Evolutionary conservation across 2,113 vertebrate genomes (phyloP).

Genomic region (Phalacrocorax brasilianus): DNA sequence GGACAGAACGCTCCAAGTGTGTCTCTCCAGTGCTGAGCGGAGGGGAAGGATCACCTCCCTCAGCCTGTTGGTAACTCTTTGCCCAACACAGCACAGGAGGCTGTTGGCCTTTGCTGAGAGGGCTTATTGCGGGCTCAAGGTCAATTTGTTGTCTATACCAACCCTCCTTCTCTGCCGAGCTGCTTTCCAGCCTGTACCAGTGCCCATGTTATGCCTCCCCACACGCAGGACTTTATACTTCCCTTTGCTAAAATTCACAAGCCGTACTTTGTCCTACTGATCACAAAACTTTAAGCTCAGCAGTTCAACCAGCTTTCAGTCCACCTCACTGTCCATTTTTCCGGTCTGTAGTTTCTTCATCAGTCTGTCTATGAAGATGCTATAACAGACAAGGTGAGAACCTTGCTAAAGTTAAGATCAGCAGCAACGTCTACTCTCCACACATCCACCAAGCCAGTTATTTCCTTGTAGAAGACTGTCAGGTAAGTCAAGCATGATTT

Average conservation of each 20-base stretch:
- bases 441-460: accelerated
- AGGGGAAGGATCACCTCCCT: background rate
- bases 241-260: background rate
- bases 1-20: background rate
- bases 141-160: background rate
- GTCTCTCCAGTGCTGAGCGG: background rate
- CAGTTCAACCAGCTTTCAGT: background rate
- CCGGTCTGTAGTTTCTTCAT: background rate
- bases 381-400: background rate
- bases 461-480: background rate
- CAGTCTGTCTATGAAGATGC: background rate
- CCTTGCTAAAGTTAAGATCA: background rate
- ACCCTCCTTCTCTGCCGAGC: background rate
- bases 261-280: background rate
- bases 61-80: background rate
- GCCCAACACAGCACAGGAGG: accelerated
- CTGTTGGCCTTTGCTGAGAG: background rate
- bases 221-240: background rate
- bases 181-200: background rate
- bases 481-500: background rate
- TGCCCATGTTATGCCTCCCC: background rate
- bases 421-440: background rate
- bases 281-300: background rate
- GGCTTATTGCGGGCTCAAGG: no score
- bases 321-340: background rate